These are phyloP conservation scores for Heliconius sara DNA, from an alignment of 2,888 invertebrate genomes.

Conservation along the genomic window DNA sequence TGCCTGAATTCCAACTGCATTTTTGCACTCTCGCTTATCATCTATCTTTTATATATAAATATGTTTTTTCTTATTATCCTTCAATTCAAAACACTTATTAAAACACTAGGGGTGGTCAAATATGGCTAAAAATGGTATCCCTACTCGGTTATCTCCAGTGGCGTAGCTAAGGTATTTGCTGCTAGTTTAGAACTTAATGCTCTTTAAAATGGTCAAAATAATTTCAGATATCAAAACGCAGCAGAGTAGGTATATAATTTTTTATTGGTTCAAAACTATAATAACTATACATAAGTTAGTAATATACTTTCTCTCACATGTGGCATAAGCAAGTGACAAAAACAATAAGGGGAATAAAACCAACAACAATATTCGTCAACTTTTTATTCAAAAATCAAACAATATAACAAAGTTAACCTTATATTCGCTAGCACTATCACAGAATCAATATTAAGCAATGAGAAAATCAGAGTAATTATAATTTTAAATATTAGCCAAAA, in stretches of 20 bases:
- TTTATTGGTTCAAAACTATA: too few relatives aligned
- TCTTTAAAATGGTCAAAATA: too few relatives aligned
- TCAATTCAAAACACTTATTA: neutral
- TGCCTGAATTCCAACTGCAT: too few relatives aligned
- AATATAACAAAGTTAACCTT: conserved; percentile 19
- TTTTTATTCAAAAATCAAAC: conserved; percentile 14
- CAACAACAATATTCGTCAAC: conserved; percentile 8
- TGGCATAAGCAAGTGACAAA: too few relatives aligned
- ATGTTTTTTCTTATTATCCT: neutral
- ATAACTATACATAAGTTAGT: too few relatives aligned
- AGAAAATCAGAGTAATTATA: neutral
- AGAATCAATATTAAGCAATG: neutral
- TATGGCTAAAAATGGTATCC: too few relatives aligned
- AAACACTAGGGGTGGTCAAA: neutral
- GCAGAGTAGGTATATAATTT: too few relatives aligned
- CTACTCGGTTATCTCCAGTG: neutral
- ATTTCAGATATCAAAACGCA: too few relatives aligned
- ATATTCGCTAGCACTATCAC: conserved; percentile 13
- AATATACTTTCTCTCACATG: too few relatives aligned
- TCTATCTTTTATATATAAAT: neutral
- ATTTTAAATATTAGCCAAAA: neutral
- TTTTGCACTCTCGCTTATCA: too few relatives aligned
- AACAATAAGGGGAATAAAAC: neutral
- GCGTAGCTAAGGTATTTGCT: too few relatives aligned
- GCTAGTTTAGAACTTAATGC: too few relatives aligned